Conservation (phyloP, 1,140 invertebrate species). For the Danaus plexippus region DNA sequence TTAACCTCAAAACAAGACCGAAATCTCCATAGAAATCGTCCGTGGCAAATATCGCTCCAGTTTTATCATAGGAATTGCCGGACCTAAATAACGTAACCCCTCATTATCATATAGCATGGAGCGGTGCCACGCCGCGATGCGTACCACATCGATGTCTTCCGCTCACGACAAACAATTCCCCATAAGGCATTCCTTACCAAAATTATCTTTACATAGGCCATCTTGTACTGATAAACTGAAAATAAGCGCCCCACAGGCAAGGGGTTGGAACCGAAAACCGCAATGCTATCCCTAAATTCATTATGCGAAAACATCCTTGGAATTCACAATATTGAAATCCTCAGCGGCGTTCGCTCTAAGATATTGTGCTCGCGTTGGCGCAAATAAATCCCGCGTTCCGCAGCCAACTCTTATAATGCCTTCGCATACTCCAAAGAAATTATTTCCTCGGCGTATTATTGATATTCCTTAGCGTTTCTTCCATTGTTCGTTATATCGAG, state of each 20-base stretch:
- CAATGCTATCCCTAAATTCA: constrained; percentile 68
- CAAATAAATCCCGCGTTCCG: constrained; percentile 26
- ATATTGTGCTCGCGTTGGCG: constrained; percentile 46
- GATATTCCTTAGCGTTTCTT: no score
- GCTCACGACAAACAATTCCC: constrained; percentile 28
- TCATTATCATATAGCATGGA: constrained; percentile 57
- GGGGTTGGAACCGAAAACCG: constrained; percentile 52
- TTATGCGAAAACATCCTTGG: constrained; percentile 63
- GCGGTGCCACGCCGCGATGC: constrained; percentile 48
- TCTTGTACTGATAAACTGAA: constrained; percentile 38
- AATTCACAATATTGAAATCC: constrained; percentile 71
- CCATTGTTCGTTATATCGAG: no score
- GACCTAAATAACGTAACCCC: constrained; percentile 60
- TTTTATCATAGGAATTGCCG: constrained; percentile 67
- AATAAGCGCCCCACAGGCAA: constrained; percentile 34
- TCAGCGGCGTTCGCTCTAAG: constrained; percentile 30
- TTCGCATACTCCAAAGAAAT: no score
- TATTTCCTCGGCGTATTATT: no score
- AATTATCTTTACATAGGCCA: constrained; percentile 45
- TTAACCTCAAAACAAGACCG: constrained; percentile 61
- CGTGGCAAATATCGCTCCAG: constrained; percentile 59
- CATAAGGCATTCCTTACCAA: constrained; percentile 25
- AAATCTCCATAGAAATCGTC: constrained; percentile 68
- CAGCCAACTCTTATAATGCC: constrained; percentile 11
- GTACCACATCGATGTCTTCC: constrained; percentile 33